A percentile compares a stretch with the other conserved stretches of the same genome.
These are phyloP conservation scores for Delia radicum DNA, from an alignment of 1,140 invertebrate genomes.

Conservation along the genomic window DNA sequence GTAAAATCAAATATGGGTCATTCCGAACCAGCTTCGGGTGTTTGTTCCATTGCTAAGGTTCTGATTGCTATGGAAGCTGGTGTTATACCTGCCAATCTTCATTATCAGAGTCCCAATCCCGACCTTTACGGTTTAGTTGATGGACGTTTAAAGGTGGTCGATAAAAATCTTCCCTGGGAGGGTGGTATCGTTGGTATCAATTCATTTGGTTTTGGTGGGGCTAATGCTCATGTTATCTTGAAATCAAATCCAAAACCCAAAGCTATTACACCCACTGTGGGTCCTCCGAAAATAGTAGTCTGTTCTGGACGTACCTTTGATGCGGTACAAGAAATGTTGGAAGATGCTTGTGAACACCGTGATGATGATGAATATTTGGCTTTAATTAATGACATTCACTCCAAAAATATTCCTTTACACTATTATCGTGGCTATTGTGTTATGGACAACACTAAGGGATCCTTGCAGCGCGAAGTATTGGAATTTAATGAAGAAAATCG, in stretches of 20 bases:
- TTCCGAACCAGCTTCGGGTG: conserved; percentile 88
- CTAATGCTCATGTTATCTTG: conserved; percentile 90
- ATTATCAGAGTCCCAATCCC: conserved; percentile 82
- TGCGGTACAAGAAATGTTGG: conserved; percentile 70
- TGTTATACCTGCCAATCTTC: conserved; percentile 86
- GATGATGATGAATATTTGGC: conserved; percentile 76
- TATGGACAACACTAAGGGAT: conserved; percentile 59
- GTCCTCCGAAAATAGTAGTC: conserved; percentile 70
- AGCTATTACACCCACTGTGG: conserved; percentile 58
- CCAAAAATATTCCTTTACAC: conserved; percentile 69
- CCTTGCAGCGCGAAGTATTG: conserved; percentile 50
- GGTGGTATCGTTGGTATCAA: conserved; percentile 87
- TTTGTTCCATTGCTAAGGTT: conserved; percentile 88
- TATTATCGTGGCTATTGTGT: conserved; percentile 76
- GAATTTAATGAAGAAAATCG: conserved; percentile 62
- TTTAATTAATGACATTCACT: conserved; percentile 74
- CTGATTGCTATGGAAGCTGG: conserved; percentile 87
- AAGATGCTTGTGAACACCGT: conserved; percentile 62
- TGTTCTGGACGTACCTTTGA: conserved; percentile 85
- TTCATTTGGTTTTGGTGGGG: conserved; percentile 97
- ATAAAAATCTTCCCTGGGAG: conserved; percentile 75
- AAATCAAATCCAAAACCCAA: conserved; percentile 76
- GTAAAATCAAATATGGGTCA: conserved; percentile 99
- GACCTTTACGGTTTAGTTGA: conserved; percentile 86
- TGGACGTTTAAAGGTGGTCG: conserved; percentile 85